Evolutionary conservation across 2,797 vertebrate species (phyloP), one percentile per base, ranked within the genome.

Genomic region (Amblyopsis hoosieri): DNA sequence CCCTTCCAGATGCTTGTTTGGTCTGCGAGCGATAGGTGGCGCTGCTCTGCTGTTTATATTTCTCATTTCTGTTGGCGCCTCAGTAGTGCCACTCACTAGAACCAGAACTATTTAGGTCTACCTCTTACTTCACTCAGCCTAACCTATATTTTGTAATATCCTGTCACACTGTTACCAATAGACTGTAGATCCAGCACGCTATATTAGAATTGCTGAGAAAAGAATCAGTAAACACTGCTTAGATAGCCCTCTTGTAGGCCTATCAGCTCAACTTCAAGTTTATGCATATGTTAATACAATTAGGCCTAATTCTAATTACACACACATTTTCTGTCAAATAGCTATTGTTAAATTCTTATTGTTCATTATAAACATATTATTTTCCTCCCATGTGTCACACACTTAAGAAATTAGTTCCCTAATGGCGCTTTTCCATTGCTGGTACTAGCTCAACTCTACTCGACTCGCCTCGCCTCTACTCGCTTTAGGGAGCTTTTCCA

Each of bases 11-110:
- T 83, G 81, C 74, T 64, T 64, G 57, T 80, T 4, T 4, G n/a
- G 37, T 15, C 29, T 64, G 42, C 56, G 59, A 55, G 66, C 92
- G 83, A 62, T 57, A 91, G 93, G 80, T 84, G 92, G 88, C 78
- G 79, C 87, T 87, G 79, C 67, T 79, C 67, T 58, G 78, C 89
- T 76, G 23, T 64, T 33, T 63, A 42, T 42, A n/a, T n/a, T n/a
- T n/a, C 37, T 42, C 37, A 8, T 37, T 42, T 42, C 37, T 23
- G 15, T 12, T 8, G 8, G 5, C 53, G 15, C 12, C 7, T 62
- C 51, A 17, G 17, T 50, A 37, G 23, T 29, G 23, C 14, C 13
- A 37, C 37, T 19, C 31, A 13, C 12, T 42, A 42, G 11, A 7
- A 45, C 47, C 19, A 60, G 54, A 57, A 37, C 1, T 1, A 19